phyloP scores from a whole-genome alignment of 2,888 invertebrate species.

The Drosophila aldrichi region DNA sequence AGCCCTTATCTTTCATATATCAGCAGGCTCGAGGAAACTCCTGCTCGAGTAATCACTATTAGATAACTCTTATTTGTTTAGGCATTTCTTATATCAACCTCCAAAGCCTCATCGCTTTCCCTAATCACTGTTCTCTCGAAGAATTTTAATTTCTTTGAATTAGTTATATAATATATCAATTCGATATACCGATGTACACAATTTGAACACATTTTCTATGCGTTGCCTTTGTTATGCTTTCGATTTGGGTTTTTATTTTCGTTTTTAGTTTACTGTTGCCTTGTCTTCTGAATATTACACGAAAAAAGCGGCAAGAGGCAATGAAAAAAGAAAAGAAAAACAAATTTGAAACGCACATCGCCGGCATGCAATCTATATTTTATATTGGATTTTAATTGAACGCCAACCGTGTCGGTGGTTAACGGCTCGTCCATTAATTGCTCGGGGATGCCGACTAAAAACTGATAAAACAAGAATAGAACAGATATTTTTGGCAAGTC shows the following conservation, averaged over 20 bases:
- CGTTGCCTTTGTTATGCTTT: neutral
- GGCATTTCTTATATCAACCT: too few species aligned
- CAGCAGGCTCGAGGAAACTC: too few species aligned
- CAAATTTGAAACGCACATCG: slow-evolving; percentile 22
- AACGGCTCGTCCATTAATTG: slow-evolving; percentile 42
- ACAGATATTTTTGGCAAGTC: neutral
- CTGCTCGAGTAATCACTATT: too few species aligned
- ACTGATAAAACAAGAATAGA: slow-evolving; percentile 1
- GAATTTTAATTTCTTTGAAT: too few species aligned
- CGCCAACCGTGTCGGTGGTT: slow-evolving; percentile 17
- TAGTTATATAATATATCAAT: too few species aligned
- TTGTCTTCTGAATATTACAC: slow-evolving; percentile 37
- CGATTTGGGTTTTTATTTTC: slow-evolving; percentile 5
- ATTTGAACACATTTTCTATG: neutral
- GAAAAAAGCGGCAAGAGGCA: neutral
- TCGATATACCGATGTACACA: neutral
- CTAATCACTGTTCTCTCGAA: too few species aligned
- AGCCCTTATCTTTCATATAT: too few species aligned
- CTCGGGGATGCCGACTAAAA: slow-evolving; percentile 28
- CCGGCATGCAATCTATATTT: slow-evolving; percentile 41
- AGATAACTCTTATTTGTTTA: too few species aligned
- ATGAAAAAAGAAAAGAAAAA: neutral
- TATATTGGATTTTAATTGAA: slow-evolving; percentile 63
- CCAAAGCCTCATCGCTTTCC: too few species aligned
- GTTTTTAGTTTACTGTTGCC: neutral